phyloP scores from a whole-genome alignment of 2,888 invertebrate genomes.

The Rotaria macrura region DNA sequence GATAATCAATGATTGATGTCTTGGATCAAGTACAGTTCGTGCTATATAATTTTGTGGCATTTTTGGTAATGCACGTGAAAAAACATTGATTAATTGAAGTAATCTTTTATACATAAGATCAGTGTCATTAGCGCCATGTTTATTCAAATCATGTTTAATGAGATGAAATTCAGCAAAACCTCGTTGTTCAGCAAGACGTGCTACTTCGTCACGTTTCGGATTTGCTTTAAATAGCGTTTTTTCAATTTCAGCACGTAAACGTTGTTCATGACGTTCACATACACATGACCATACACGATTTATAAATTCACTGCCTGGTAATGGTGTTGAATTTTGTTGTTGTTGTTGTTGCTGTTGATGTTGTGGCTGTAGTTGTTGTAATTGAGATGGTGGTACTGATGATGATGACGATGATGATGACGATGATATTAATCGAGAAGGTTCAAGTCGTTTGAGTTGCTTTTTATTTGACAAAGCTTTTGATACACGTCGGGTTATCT shows the following conservation, averaged over 20 bases:
- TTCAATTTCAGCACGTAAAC: slow-evolving; percentile 16
- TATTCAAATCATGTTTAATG: slow-evolving; percentile 74
- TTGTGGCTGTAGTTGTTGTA: background rate
- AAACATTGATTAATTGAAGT: slow-evolving; percentile 81
- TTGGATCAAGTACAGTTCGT: slow-evolving; percentile 73
- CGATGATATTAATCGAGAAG: background rate
- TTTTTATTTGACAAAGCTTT: slow-evolving; percentile 8
- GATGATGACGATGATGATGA: background rate
- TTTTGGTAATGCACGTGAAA: slow-evolving; percentile 82
- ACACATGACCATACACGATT: background rate
- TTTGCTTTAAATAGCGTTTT: slow-evolving; percentile 25
- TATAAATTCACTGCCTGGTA: background rate
- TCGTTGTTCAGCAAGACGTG: slow-evolving; percentile 74
- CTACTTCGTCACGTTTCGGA: slow-evolving; percentile 74
- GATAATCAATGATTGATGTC: slow-evolving; percentile 36
- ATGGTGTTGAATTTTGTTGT: background rate
- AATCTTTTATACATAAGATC: slow-evolving; percentile 86
- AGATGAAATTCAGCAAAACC: slow-evolving; percentile 85
- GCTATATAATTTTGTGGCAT: slow-evolving; percentile 97
- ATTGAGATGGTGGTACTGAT: background rate
- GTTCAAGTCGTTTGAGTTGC: background rate
- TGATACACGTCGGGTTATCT: background rate
- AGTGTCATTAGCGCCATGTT: slow-evolving; percentile 54
- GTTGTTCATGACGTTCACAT: background rate
- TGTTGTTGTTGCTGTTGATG: background rate